Evolutionary conservation across 2,888 invertebrate genomes (phyloP).

Genomic region (Lepidochitona cinerea): DNA sequence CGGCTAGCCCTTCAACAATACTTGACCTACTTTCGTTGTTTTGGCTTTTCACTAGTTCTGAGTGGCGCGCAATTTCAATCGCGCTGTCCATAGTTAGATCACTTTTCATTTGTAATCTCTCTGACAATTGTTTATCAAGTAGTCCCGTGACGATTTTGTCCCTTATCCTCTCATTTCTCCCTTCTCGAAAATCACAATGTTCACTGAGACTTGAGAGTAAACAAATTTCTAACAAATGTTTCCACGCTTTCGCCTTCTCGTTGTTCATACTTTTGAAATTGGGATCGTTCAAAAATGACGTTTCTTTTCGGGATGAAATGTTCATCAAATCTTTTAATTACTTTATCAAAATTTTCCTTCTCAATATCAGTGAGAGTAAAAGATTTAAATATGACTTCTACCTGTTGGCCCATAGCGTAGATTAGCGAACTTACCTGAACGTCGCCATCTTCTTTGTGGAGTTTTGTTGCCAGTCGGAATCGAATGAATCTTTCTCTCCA

Average conservation of each 20-base stretch:
- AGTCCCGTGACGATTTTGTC: not conserved
- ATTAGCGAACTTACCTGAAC: conserved; percentile 14
- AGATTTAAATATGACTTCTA: conserved; percentile 8
- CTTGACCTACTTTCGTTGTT: not conserved
- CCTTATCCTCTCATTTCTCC: not conserved
- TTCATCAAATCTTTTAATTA: conserved; percentile 11
- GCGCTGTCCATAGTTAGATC: not conserved
- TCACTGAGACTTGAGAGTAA: conserved; percentile 6
- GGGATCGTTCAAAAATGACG: conserved; percentile 14
- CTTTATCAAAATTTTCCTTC: not conserved
- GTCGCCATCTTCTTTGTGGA: conserved; percentile 23
- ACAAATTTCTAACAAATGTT: conserved; percentile 10
- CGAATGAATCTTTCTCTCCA: conserved; percentile 26
- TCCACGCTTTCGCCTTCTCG: conserved; percentile 5
- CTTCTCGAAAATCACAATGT: conserved; percentile 7
- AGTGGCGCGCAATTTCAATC: not conserved
- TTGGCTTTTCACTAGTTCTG: not conserved
- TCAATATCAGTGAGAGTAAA: not conserved
- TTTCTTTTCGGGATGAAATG: conserved; percentile 17
- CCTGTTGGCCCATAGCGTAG: conserved; percentile 15
- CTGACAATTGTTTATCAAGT: not conserved
- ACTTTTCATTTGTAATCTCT: conserved; percentile 1
- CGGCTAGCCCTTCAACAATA: too few species aligned
- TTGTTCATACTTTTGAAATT: conserved; percentile 9
- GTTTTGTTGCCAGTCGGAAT: conserved; percentile 28